Base-by-base conservation (phyloP, 2,797 vertebrate genomes). In the Enteromius treurensis region DNA sequence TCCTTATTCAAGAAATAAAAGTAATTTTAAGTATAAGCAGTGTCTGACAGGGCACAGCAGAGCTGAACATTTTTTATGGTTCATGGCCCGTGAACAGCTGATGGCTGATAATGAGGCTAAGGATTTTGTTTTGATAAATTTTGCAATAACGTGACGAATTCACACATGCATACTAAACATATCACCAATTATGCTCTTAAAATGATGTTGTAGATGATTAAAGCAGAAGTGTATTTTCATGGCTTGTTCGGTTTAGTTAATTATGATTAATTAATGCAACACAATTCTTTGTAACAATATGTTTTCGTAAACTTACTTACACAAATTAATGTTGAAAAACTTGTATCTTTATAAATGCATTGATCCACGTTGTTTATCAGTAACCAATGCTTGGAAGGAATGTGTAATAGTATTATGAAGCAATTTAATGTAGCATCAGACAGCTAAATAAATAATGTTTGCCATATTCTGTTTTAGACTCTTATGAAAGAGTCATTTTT, bases 91-190 rank as follows among this genome's bases (percentile, higher is more conserved):
- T 65, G 64, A 81, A 73, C 40, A 49, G 42, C 26, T 64, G 69
- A 81, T 62, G 55, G 79, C 55, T 62, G 68, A 73, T 49, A 73
- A 81, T 49, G 26, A 73, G 53, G 68, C 42, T 51, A 67, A 23
- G 45, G 37, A 45, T 49, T 74, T 74, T 74, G 70, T 81, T 81
- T 64, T 51, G 32, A 81, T 74, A 49, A 47, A 74, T 62, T 81
- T 64, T 62, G 26, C 32, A 74, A 65, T 81, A 74, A 64, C 29
- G 5, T 51, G 58, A 65, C 9, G 13, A 32, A 81, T 74, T 49
- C 15, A 74, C 70, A 81, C 15, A 51, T 62, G 70, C 42, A 65
- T 74, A 74, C 58, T 40, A 37, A 81, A 64, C 4, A 19, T 29
- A 13, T 60, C 10, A 0, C 42, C 29, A 74, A 21, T 64, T 74